These are phyloP conservation scores for Athripsodes cinereus DNA, from an alignment of 2,888 invertebrate species.

Conservation along the genomic window DNA sequence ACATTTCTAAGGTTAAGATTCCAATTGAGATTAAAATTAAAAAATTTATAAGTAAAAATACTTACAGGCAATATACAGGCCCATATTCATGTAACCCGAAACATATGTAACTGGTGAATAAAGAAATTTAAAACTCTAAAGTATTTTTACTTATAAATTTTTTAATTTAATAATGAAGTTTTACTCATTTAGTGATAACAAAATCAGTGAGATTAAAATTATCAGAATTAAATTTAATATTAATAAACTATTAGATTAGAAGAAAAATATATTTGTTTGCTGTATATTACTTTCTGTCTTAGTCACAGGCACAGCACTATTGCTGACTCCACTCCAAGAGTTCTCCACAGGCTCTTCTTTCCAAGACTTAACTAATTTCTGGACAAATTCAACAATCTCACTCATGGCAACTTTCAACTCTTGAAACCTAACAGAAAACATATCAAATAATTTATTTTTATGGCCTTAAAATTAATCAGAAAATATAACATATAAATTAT, in stretches of 20 bases:
- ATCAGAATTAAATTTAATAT: too few species aligned
- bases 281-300: conserved; percentile 32
- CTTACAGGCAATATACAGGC: too few species aligned
- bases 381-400: conserved; percentile 66
- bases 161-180: too few species aligned
- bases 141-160: too few species aligned
- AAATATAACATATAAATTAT: not conserved
- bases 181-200: not conserved
- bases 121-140: too few species aligned
- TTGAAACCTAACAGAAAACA: conserved; percentile 44
- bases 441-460: not conserved
- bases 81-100: too few species aligned
- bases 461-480: not conserved
- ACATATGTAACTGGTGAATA: too few species aligned
- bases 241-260: too few species aligned
- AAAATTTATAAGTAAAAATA: too few species aligned
- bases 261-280: too few species aligned
- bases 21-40: too few species aligned
- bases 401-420: conserved; percentile 55
- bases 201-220: too few species aligned
- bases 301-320: conserved; percentile 33
- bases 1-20: not conserved
- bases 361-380: conserved; percentile 51
- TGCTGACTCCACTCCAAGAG: conserved; percentile 32
- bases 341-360: conserved; percentile 22